Percentiles rank a stretch among this genome's conserved stretches.
Evolutionary conservation across 2,113 vertebrate species (phyloP).

Genomic region (Sialia sialis): DNA sequence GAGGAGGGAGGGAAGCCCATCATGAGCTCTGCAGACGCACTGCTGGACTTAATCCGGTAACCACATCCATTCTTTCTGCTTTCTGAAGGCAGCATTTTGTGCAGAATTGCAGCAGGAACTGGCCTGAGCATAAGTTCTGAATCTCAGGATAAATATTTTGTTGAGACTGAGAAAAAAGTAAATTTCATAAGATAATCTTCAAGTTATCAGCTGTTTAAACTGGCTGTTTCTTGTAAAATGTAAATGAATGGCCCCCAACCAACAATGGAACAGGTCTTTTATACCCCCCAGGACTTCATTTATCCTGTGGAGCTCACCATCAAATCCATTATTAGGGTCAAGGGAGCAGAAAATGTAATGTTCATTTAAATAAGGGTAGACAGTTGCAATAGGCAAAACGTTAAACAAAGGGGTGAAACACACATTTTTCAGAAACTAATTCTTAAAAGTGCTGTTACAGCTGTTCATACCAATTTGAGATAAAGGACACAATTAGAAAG

Average conservation of each 20-base stretch:
- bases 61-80: background rate
- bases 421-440: background rate
- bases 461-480: background rate
- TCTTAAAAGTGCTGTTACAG: background rate
- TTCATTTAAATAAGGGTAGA: background rate
- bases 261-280: background rate
- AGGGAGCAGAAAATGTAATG: background rate
- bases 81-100: background rate
- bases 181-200: background rate
- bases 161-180: background rate
- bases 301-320: background rate
- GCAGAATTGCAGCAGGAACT: background rate
- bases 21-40: conserved; percentile 94
- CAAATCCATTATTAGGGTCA: background rate
- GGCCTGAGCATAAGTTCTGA: background rate
- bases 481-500: background rate
- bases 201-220: background rate
- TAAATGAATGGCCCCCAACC: background rate
- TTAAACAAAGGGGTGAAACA: background rate
- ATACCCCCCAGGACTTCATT: background rate
- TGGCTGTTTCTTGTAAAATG: background rate
- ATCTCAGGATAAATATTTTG: background rate
- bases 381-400: background rate
- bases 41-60: conserved; percentile 96
- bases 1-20: conserved; percentile 89